These are phyloP conservation scores for Paramuricea clavata DNA, from an alignment of 92 coral and sea anemone species.

Conservation along the genomic window DNA sequence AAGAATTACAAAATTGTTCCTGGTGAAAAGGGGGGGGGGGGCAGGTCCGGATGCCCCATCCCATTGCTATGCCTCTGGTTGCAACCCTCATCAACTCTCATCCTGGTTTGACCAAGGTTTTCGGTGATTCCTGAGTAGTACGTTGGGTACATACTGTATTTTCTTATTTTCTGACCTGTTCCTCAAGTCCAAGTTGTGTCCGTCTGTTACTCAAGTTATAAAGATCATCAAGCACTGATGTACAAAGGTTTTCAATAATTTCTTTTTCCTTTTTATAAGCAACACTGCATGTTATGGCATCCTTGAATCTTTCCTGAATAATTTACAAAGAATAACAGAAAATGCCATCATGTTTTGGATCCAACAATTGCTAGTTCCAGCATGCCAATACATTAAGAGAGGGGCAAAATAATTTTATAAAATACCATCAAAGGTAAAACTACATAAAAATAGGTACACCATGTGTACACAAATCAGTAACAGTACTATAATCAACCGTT, in stretches of 20 bases:
- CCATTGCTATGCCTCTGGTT: no score
- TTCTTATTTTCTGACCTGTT: conserved; percentile 67
- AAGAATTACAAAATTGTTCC: no score
- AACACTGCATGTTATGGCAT: conserved; percentile 76
- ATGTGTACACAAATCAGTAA: background rate
- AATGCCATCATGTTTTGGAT: background rate
- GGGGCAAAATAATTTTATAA: no score
- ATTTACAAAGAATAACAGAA: background rate
- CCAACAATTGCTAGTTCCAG: background rate
- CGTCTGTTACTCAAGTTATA: conserved; percentile 74
- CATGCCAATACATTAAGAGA: no score
- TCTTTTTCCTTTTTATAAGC: conserved; percentile 79
- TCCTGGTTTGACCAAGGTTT: no score
- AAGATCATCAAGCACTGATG: conserved; percentile 76
- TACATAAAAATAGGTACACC: background rate
- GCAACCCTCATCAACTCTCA: no score
- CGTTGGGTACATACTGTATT: no score
- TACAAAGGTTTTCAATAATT: conserved; percentile 78
- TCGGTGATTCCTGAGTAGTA: no score
- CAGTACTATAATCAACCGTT: no score
- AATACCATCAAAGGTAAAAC: background rate
- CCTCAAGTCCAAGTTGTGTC: conserved; percentile 92
- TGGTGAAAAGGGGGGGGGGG: no score
- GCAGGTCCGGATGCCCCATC: no score
- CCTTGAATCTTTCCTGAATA: conserved; percentile 79